A percentile compares a stretch with the other conserved stretches of the same genome.
These are phyloP conservation scores for silkworm (Bombyx mori) DNA, from an alignment of 1,140 invertebrate species.

Conservation along the genomic window ASM3026992v2 NC_085118.1:14779001-14779500, in stretches of 20 bases:
- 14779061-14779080: too few species aligned
- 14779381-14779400: too few species aligned
- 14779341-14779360: background rate
- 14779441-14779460: background rate
- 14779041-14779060: too few species aligned
- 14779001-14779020: too few species aligned
- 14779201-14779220: constrained; percentile 49
- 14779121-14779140: constrained; percentile 21
- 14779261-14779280: constrained; percentile 59
- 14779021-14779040: too few species aligned
- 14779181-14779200: constrained; percentile 55
- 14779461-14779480: too few species aligned
- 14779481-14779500: too few species aligned
- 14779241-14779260: constrained; percentile 62
- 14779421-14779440: background rate
- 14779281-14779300: constrained; percentile 10
- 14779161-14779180: constrained; percentile 44
- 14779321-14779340: background rate
- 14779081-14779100: background rate
- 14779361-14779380: too few species aligned
- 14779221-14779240: constrained; percentile 32
- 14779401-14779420: too few species aligned
- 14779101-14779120: background rate
- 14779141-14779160: constrained; percentile 42
- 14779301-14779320: background rate